Evolutionary conservation across 2,797 vertebrate genomes (phyloP).

Genomic region (Pipistrellus pipistrellus): DNA sequence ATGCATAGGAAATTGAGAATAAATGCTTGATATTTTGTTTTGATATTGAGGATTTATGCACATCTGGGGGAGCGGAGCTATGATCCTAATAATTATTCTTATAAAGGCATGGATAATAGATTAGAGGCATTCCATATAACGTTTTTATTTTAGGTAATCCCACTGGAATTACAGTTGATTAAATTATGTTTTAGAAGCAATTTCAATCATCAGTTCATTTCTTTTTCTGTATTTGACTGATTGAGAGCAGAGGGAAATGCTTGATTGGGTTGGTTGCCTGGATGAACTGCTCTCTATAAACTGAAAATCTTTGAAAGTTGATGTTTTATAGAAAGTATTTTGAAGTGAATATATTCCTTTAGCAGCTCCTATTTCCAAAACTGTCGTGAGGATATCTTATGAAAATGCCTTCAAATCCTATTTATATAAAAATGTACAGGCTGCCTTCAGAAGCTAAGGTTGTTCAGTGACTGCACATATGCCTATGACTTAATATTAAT

Average conservation of each 20-base stretch:
- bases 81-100: slow-evolving; percentile 28
- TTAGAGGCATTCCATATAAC: neutral
- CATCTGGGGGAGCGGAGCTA: neutral
- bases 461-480: neutral
- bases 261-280: neutral
- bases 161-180: neutral
- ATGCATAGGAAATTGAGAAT: slow-evolving; percentile 15
- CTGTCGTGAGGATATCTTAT: slow-evolving; percentile 13
- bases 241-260: neutral
- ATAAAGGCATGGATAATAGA: slow-evolving; percentile 22
- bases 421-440: slow-evolving; percentile 41
- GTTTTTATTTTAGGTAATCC: slow-evolving; percentile 40
- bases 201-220: slow-evolving; percentile 7
- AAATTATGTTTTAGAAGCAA: slow-evolving; percentile 19
- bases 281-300: neutral
- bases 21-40: slow-evolving; percentile 35
- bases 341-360: slow-evolving; percentile 25
- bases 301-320: slow-evolving; percentile 32
- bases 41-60: slow-evolving; percentile 15
- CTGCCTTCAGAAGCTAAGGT: neutral
- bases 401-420: slow-evolving; percentile 28
- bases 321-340: slow-evolving; percentile 51
- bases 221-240: slow-evolving; percentile 21
- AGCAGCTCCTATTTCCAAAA: neutral
- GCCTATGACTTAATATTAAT: neutral